Evolutionary conservation across 2,888 invertebrate genomes (phyloP), one percentile per base, ranked within the genome.

Genomic region (Nomada flava): DNA sequence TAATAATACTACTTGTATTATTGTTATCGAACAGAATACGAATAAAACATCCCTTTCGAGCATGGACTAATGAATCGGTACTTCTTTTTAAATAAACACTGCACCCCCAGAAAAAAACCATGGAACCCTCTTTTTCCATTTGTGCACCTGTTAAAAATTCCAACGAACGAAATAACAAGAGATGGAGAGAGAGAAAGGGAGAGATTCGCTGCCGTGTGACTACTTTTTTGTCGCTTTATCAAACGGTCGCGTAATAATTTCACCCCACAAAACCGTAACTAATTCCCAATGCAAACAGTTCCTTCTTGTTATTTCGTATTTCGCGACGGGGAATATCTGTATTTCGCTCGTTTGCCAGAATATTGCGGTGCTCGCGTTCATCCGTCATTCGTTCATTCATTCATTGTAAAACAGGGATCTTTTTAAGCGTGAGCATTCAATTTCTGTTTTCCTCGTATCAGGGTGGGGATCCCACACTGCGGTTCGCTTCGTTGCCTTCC

Each of bases 391-490:
- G 57, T 63, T 78, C 42, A 55, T 47, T 44, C 70, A 44, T 55
- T 65, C 13, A 84, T 78, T 75, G 70, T 70, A 82, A 80, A 71
- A 62, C 71, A 57, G 11, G 29, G 52, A 15, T 62, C 76, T 77
- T 77, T 76, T 77, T 50, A 64, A 63, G 53, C 71, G 76, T 79
- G 70, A 76, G 77, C 83, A 78, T 83, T 85, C 74, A 73, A 80
- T 85, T 85, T 71, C 73, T 76, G 73, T 72, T 65, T 64, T 62
- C 72, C 60, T 29, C 26, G 50, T 64, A 59, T 26, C 55, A 68
- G 18, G 42, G 20, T 10, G 29, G 11, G 70, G 44, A 59, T 26
- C 26, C 29, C 11, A 5, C 47, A 47, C 10, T 13, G 2, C n/a
- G 52, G n/a, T 26, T 11, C 47, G n/a, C 15, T 20, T 26, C 64